Percentiles rank a stretch among this genome's conserved stretches.
Evolutionary conservation across 2,113 vertebrate species (phyloP).

Genomic region (Struthio camelus): DNA sequence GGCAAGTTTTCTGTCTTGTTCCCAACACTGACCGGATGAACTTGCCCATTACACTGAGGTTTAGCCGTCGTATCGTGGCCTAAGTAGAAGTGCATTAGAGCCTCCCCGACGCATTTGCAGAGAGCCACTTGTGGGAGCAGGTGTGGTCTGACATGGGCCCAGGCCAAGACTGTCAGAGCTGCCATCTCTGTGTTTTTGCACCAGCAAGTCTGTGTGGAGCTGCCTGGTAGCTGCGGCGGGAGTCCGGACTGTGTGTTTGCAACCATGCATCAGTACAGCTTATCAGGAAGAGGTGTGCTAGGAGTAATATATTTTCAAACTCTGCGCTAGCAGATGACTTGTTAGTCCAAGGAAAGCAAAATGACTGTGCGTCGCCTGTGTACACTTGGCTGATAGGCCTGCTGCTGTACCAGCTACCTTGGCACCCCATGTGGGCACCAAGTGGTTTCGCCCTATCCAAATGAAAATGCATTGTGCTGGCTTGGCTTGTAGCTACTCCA

Average conservation of each 20-base stretch:
- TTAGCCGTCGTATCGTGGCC: neutral
- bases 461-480: neutral
- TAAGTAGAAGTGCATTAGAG: neutral
- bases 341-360: neutral
- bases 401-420: neutral
- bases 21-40: neutral
- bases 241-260: neutral
- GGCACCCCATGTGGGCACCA: neutral
- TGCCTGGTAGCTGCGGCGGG: neutral
- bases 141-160: neutral
- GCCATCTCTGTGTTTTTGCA: neutral
- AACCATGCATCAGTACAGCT: neutral
- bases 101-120: neutral
- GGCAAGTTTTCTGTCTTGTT: neutral
- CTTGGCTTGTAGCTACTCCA: neutral
- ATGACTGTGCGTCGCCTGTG: fast-evolving
- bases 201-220: neutral
- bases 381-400: fast-evolving
- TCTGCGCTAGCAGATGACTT: neutral
- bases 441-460: neutral
- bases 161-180: neutral
- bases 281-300: neutral
- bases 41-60: neutral
- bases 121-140: neutral
- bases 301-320: neutral